Base-by-base conservation (phyloP, 2,113 vertebrate species). In the Cyanistes caeruleus region DNA sequence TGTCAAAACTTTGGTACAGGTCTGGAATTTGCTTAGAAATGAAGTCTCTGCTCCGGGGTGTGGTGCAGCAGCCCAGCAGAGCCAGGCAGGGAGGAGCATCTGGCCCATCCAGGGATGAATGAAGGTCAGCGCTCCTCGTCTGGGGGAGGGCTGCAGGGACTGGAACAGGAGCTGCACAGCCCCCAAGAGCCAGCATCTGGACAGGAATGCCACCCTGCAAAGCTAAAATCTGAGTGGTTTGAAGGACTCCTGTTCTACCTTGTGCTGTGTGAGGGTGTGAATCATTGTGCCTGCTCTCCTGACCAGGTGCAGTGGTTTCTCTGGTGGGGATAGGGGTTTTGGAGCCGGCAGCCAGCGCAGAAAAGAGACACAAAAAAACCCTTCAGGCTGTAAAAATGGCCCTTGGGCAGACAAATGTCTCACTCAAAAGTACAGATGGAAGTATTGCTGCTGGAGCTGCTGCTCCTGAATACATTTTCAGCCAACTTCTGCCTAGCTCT, bases 261-360 rank as follows among this genome's bases (percentile, higher is more conserved):
- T 55, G 52, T 63, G 53, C 52, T 62, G 17, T 33, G 16, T 6
- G 60, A 79, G 59, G 70, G 30, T 39, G 28, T 73, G 48, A 68
- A 67, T 68, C 23, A 35, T 51, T 11, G 35, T 41, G 35, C 44
- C 58, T 67, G 22, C 39, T 87, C 70, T 65, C 23, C n/a, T 41
- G 46, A 46, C n/a, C 52, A 64, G 24, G 19, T 15, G 5, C 5
- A 3, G 39, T 49, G 35, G 19, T 55, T 63, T 37, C 68, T 91
- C 73, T 73, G 48, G 35, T 65, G 52, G 19, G 59, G 59, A 78
- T 46, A 5, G 2, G 35, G 31, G n/a, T 35, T 62, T 39, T 27
- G 14, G 14, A 48, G 33, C n/a, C 0, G 0, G 17, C 65, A 85
- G 43, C 24, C 68, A 73, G 63, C 0, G 0, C 64, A 37, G 44